Evolutionary conservation across 2,113 vertebrate species (phyloP).

Genomic region (Melanostigma gelatinosum): DNA sequence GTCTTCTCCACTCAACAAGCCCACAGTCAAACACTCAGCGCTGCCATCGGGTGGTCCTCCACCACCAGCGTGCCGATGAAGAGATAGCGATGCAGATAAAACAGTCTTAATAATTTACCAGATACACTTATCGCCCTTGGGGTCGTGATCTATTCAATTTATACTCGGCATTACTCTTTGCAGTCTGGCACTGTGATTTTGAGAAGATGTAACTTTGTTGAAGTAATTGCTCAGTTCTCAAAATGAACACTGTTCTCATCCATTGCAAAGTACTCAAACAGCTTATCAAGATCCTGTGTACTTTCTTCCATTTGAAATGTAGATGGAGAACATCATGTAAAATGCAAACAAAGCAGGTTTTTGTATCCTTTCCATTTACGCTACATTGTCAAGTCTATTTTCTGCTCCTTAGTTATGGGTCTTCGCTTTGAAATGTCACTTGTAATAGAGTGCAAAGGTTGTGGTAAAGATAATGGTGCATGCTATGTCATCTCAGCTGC

Average conservation of each 20-base stretch:
- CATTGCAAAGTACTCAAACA: constrained; percentile 15
- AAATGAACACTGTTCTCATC: constrained; percentile 26
- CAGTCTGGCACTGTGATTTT: constrained; percentile 42
- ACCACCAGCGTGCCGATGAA: constrained; percentile 39
- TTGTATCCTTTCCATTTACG: constrained; percentile 27
- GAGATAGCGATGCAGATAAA: constrained; percentile 59
- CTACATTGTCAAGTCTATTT: constrained; percentile 53
- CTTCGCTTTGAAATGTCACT: constrained; percentile 63
- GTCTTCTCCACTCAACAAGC: constrained; percentile 57
- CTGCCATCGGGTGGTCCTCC: constrained; percentile 58
- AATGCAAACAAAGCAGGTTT: constrained; percentile 46
- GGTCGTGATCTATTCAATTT: constrained; percentile 39
- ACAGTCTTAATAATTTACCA: constrained; percentile 53
- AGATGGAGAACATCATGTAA: constrained; percentile 2
- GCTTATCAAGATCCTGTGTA: not conserved
- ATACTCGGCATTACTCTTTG: constrained; percentile 36
- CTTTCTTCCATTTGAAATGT: constrained; percentile 11
- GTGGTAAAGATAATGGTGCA: constrained; percentile 71
- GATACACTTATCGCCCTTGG: constrained; percentile 41
- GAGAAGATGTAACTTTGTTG: constrained; percentile 45
- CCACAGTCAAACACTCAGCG: constrained; percentile 36
- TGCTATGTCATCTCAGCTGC: constrained; percentile 77
- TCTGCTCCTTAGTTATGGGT: constrained; percentile 49
- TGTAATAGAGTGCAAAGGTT: constrained; percentile 70
- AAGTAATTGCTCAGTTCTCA: constrained; percentile 22